These are phyloP conservation scores for Paragorgia papillata DNA, from an alignment of 92 coral and sea anemone species.

Conservation along the genomic window DNA sequence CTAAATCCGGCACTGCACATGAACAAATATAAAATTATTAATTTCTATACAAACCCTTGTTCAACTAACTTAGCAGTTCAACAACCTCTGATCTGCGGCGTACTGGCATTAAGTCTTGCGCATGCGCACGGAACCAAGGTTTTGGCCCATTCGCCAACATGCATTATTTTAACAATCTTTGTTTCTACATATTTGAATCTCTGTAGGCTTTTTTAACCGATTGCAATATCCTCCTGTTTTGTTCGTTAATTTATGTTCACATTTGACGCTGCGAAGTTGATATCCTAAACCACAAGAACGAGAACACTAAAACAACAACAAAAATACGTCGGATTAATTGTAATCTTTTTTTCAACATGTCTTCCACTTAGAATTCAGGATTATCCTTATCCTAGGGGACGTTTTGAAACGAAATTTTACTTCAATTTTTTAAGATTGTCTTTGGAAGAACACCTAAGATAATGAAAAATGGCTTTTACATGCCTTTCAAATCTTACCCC, in stretches of 20 bases:
- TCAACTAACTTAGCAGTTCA: not conserved
- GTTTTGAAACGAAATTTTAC: too few species aligned
- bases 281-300: slow-evolving; percentile 75
- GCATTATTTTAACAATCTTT: slow-evolving; percentile 1
- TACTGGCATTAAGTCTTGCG: too few species aligned
- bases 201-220: slow-evolving; percentile 48
- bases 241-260: slow-evolving; percentile 67
- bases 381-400: too few species aligned
- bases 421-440: too few species aligned
- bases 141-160: not conserved
- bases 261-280: slow-evolving; percentile 70
- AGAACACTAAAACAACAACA: slow-evolving; percentile 68
- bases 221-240: slow-evolving; percentile 54
- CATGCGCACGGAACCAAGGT: too few species aligned
- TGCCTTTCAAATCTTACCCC: too few species aligned
- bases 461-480: too few species aligned
- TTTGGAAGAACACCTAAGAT: too few species aligned
- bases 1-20: too few species aligned
- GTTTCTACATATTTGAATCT: slow-evolving; percentile 53
- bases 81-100: too few species aligned
- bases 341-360: too few species aligned
- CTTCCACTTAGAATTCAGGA: too few species aligned
- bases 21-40: not conserved
- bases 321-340: not conserved
- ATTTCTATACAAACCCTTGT: not conserved